These are phyloP conservation scores for Fissipunctia ypsillon DNA, from an alignment of 2,888 invertebrate genomes.

Conservation along the genomic window DNA sequence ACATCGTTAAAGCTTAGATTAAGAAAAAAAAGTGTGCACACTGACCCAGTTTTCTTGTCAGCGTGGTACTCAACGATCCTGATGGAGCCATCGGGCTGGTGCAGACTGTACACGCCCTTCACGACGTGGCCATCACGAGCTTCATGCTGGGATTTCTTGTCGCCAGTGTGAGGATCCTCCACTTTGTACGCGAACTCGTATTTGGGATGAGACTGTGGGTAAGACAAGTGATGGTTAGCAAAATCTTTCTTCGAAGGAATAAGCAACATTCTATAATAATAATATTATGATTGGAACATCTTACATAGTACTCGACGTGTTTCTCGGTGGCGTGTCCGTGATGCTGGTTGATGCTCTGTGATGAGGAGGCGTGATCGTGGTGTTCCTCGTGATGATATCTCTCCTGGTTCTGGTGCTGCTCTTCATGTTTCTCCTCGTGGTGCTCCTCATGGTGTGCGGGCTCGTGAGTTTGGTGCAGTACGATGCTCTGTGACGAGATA, in stretches of 20 bases:
- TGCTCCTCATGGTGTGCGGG: slow-evolving; percentile 43
- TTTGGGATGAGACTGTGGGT: slow-evolving; percentile 38
- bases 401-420: slow-evolving; percentile 24
- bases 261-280: neutral
- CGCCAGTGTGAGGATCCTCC: slow-evolving; percentile 85
- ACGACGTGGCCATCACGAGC: slow-evolving; percentile 88
- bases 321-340: slow-evolving; percentile 68
- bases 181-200: slow-evolving; percentile 84
- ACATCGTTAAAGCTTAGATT: neutral
- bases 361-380: slow-evolving; percentile 71
- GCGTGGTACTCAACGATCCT: slow-evolving; percentile 87
- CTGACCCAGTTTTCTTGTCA: slow-evolving; percentile 63
- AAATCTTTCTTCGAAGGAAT: no score
- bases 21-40: neutral
- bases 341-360: slow-evolving; percentile 75
- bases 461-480: slow-evolving; percentile 68
- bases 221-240: no score
- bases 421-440: neutral
- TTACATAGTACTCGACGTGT: slow-evolving; percentile 62
- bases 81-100: slow-evolving; percentile 87
- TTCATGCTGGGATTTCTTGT: slow-evolving; percentile 84
- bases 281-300: neutral
- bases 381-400: slow-evolving; percentile 44
- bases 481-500: slow-evolving; percentile 75
- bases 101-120: slow-evolving; percentile 89